These are phyloP conservation scores for Apolygus lucorum DNA, from an alignment of 1,140 invertebrate genomes.

Conservation along the genomic window DNA sequence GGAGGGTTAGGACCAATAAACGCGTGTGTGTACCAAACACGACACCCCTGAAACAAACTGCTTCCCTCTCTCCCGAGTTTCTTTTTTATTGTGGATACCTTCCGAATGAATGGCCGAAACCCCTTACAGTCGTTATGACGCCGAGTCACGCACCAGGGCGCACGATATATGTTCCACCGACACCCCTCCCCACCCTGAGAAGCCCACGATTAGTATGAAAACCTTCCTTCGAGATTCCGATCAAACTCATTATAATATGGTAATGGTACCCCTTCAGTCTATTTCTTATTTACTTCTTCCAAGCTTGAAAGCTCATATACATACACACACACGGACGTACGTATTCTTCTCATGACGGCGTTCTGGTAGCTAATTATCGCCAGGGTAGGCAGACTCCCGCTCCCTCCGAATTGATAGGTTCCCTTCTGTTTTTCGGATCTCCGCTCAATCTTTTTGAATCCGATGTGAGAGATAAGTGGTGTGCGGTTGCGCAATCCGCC, in stretches of 20 bases:
- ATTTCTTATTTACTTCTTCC: conserved; percentile 4
- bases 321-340: too few species aligned
- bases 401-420: conserved; percentile 8
- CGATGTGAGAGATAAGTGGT: too few species aligned
- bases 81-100: conserved; percentile 21
- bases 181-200: conserved; percentile 10
- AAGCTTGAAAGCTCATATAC: too few species aligned
- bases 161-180: conserved; percentile 17
- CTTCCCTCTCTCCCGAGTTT: conserved; percentile 6
- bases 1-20: conserved; percentile 9
- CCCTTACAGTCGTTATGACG: conserved; percentile 10
- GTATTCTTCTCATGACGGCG: conserved; percentile 9
- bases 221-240: conserved; percentile 20
- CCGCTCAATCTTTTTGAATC: too few species aligned
- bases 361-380: conserved; percentile 15
- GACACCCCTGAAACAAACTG: conserved; percentile 1
- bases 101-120: conserved; percentile 18
- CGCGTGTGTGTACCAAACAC: conserved; percentile 3
- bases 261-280: conserved; percentile 18
- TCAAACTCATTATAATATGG: conserved; percentile 24
- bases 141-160: conserved; percentile 17
- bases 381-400: neutral
- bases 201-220: conserved; percentile 18
- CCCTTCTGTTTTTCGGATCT: conserved; percentile 11
- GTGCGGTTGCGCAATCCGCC: too few species aligned